Percentiles rank a stretch among this genome's conserved stretches.
Evolutionary conservation across 1,140 invertebrate genomes (phyloP).

Genomic region (Psix sp.): DNA sequence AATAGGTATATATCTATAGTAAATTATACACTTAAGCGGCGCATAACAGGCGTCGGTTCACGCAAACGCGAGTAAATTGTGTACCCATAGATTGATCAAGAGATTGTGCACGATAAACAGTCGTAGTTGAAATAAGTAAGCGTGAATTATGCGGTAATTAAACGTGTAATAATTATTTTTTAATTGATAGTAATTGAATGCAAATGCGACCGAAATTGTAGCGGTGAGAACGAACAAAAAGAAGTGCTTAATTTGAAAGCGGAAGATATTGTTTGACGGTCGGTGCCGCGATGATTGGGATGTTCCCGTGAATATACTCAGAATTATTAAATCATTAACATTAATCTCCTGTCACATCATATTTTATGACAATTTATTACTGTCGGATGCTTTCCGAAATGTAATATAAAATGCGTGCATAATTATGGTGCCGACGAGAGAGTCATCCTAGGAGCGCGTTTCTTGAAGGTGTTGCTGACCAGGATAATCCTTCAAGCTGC

Average conservation of each 20-base stretch:
- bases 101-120: conserved; percentile 35
- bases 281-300: conserved; percentile 14
- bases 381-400: conserved; percentile 47
- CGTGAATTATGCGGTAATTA: conserved; percentile 45
- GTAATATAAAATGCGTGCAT: conserved; percentile 52
- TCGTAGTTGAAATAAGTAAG: conserved; percentile 40
- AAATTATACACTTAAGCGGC: conserved; percentile 3
- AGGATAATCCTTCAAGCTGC: conserved; percentile 69
- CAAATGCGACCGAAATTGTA: background rate
- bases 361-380: conserved; percentile 53
- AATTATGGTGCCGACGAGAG: conserved; percentile 49
- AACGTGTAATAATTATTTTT: conserved; percentile 34
- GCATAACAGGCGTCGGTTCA: conserved; percentile 11
- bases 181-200: conserved; percentile 18
- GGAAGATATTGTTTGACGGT: background rate
- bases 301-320: conserved; percentile 27
- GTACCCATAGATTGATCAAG: conserved; percentile 41
- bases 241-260: background rate
- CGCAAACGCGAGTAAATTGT: conserved; percentile 39
- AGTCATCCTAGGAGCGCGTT: conserved; percentile 40
- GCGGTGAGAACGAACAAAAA: background rate
- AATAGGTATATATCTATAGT: conserved; percentile 5
- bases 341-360: conserved; percentile 55
- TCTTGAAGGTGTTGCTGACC: conserved; percentile 54
- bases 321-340: conserved; percentile 54